Evolutionary conservation across 2,113 vertebrate genomes (phyloP).

Genomic region (Cnemophilus loriae): DNA sequence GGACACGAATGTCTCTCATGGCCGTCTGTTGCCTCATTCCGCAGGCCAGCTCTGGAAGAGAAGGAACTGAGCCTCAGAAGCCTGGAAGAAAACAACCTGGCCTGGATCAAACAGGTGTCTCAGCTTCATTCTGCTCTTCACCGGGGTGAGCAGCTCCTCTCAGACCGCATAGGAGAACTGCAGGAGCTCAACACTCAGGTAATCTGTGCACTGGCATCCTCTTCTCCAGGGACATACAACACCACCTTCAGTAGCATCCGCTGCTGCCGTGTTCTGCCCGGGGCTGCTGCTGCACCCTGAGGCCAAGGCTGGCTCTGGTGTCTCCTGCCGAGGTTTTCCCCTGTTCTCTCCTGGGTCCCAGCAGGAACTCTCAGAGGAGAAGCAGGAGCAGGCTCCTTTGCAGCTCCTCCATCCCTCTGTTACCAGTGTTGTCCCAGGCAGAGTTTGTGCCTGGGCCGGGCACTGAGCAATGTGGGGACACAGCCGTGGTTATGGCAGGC

Average conservation of each 20-base stretch:
- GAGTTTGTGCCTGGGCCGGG: not conserved
- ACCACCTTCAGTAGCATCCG: not conserved
- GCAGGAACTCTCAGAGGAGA: not conserved
- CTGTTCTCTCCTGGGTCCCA: not conserved
- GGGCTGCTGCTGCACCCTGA: not conserved
- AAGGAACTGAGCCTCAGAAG: slow-evolving; percentile 54
- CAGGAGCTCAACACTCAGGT: slow-evolving; percentile 66
- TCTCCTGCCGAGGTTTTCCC: not conserved
- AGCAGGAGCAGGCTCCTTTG: not conserved
- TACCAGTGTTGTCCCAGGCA: not conserved
- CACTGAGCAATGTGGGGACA: not conserved
- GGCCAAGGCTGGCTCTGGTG: not conserved
- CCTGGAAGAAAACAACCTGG: slow-evolving; percentile 56
- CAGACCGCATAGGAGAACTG: slow-evolving; percentile 13
- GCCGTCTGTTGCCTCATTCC: not conserved
- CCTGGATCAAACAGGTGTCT: slow-evolving; percentile 11
- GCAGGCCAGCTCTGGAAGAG: slow-evolving; percentile 60
- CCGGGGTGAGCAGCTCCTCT: slow-evolving; percentile 19
- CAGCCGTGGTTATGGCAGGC: not conserved
- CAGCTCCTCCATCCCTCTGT: not conserved
- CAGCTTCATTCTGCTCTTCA: slow-evolving; percentile 37
- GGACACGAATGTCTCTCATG: not conserved
- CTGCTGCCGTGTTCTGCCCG: not conserved
- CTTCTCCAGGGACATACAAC: not conserved
- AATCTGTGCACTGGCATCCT: not conserved